Base-by-base conservation (phyloP, 2,113 vertebrate species). In the Colinus virginianus region DNA sequence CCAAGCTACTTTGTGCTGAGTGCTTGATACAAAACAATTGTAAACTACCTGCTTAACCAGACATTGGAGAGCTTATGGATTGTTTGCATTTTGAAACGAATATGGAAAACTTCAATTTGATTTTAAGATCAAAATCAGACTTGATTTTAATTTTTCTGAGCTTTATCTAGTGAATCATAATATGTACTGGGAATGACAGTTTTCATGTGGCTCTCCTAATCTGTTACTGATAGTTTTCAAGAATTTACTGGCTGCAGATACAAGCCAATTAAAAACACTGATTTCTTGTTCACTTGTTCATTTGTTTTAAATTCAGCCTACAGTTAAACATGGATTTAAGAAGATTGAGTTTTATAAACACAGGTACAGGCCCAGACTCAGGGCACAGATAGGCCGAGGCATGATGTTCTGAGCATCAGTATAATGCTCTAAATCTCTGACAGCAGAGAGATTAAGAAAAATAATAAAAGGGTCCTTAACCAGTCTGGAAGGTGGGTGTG, bases 11-110 rank as follows among this genome's bases (percentile, higher is more conserved):
- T 78, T 86, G 40, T 66, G 51, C 42, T 69, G n/a, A 72, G 49
- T 18, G 34, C 26, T 79, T 79, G 43, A 78, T 66, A 67, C 28
- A 95, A 87, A 85, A 61, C 58, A 91, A 69, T 25, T 81, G 55
- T 49, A 79, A 90, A 72, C 69, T 49, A 87, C 87, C 59, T 21
- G 48, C 56, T 87, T 91, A 95, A 93, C 48, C 22, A 90, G 36
- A 51, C 51, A 75, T 46, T 20, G 59, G 71, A 88, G 67, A 13
- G 34, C 61, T 95, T 79, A 79, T 48, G 61, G 40, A 32, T 32
- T 79, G 38, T 84, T 81, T 87, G 46, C 40, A 59, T 80, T 90
- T 80, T 61, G 59, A 87, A 84, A 87, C 51, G 61, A 88, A 77
- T 53, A 53, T 42, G 84, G 74, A 92, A 88, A 26, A 75, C 23